phyloP scores from a whole-genome alignment of 2,113 vertebrate species.

The Brienomyrus brachyistius region DNA sequence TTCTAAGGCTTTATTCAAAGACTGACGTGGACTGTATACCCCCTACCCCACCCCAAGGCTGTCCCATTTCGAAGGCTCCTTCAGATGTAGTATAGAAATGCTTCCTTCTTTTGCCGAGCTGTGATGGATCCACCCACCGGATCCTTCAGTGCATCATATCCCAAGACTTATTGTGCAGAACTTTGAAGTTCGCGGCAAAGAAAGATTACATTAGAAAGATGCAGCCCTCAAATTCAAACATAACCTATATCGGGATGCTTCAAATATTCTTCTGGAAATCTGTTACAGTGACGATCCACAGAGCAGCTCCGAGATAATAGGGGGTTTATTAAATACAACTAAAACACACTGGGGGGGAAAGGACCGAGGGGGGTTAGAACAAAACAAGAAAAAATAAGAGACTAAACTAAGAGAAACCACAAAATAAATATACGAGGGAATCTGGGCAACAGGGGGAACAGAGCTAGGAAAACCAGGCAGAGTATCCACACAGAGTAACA shows the following conservation, averaged over 20 bases:
- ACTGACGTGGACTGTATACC: neutral
- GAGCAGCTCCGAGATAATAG: neutral
- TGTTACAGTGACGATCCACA: neutral
- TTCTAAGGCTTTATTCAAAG: neutral
- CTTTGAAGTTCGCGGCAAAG: neutral
- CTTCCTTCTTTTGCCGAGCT: neutral
- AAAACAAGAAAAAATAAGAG: neutral
- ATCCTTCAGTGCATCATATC: neutral
- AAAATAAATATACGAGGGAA: neutral
- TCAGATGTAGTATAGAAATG: neutral
- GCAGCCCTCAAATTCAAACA: neutral
- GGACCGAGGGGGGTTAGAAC: neutral
- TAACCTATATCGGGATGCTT: neutral
- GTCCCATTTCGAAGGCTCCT: neutral
- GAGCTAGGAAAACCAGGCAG: too few relatives aligned
- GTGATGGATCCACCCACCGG: neutral
- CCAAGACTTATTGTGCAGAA: neutral
- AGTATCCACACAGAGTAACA: neutral
- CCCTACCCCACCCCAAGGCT: neutral
- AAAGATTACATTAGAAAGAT: neutral
- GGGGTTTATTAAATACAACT: neutral
- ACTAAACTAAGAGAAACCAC: neutral
- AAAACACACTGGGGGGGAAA: neutral
- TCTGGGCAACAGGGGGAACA: neutral
- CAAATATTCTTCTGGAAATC: neutral